Base-by-base conservation (phyloP, 2,888 invertebrate species). In the Taphrorychus bicolor region DNA sequence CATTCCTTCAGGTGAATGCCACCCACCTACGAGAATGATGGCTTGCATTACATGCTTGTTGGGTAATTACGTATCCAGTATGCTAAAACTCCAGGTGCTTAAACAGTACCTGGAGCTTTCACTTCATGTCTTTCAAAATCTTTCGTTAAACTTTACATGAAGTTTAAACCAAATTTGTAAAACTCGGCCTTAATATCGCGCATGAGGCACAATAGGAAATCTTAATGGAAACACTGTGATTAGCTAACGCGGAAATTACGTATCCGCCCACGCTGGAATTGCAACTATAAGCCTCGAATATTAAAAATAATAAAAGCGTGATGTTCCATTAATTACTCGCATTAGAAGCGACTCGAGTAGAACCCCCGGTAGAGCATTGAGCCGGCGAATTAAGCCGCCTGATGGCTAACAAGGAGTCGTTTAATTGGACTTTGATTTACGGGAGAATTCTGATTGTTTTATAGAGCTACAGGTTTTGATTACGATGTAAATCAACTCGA, bases 261-360 rank as follows among this genome's bases (percentile, higher is more conserved):
- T 42, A 61, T 54, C 61, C 45, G 40, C 61, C 54, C 61, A 45
- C 54, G 19, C 53, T 32, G 21, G 53, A 53, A 54, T 61, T 54
- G 32, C 53, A 61, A 61, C 40, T 5, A n/a, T 61, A 45, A 61
- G 42, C n/a, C 21, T 45, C n/a, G 23, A 51, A n/a, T 32, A 9
- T 9, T 53, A 51, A 41, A 56, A 56, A 56, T 7, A 56, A 56
- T 23, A 56, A 56, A 56, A 56, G 56, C 56, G 56, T 56, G 56
- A 56, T 14, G 56, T 41, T 56, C 5, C 32, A 56, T 41, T 56
- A 56, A 56, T 56, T 56, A 41, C n/a, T 56, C 18, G 24, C 53
- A n/a, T 53, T 42, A 54, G 23, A 16, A 48, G 18, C 22, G 40
- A 32, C 45, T 18, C 19, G 19, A 49, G 59, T 48, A 49, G 17